phyloP scores from a whole-genome alignment of 2,113 vertebrate genomes.

The Stegastes partitus region DNA sequence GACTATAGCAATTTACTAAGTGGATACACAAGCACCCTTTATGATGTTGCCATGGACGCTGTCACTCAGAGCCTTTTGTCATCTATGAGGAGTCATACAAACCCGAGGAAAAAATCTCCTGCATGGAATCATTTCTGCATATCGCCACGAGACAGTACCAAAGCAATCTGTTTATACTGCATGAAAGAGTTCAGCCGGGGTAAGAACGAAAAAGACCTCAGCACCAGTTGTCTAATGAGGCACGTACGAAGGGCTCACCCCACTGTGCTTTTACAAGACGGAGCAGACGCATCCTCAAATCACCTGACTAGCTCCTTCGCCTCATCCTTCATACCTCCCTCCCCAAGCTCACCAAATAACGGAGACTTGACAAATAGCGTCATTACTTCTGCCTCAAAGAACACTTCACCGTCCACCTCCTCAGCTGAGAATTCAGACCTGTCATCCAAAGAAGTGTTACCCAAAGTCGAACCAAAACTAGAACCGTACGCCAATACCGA shows the following conservation, averaged over 20 bases:
- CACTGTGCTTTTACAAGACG: conserved; percentile 89
- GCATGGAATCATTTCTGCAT: conserved; percentile 99
- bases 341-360: conserved; percentile 87
- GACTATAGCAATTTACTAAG: conserved; percentile 92
- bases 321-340: conserved; percentile 85
- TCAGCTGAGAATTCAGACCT: conserved; percentile 86
- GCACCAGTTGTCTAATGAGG: conserved; percentile 97
- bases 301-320: conserved; percentile 77
- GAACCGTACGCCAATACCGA: conserved; percentile 86
- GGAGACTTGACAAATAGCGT: conserved; percentile 78
- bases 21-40: conserved; percentile 94
- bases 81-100: conserved; percentile 87
- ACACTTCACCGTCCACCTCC: conserved; percentile 88
- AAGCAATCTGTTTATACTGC: conserved; percentile 98
- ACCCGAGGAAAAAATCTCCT: conserved; percentile 95
- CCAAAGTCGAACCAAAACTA: conserved; percentile 85
- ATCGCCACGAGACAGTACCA: conserved; percentile 96
- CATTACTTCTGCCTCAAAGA: conserved; percentile 78
- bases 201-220: conserved; percentile 98
- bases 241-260: conserved; percentile 96
- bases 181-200: conserved; percentile 98
- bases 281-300: conserved; percentile 81
- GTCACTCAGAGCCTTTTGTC: conserved; percentile 96
- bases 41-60: conserved; percentile 97
- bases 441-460: conserved; percentile 88